Evolutionary conservation across 2,888 invertebrate genomes (phyloP).

Genomic region (Apantesis nais): DNA sequence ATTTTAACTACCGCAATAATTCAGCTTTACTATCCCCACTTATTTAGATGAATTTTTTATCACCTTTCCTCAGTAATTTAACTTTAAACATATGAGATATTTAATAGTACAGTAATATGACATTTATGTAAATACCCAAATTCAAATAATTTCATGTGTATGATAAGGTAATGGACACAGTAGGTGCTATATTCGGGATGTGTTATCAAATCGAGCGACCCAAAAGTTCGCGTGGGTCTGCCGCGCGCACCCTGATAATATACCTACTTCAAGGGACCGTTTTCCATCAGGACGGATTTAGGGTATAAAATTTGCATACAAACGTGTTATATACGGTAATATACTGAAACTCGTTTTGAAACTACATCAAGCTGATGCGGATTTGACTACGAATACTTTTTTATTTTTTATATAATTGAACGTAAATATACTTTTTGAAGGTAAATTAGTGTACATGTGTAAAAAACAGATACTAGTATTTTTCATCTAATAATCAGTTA

Average conservation of each 20-base stretch:
- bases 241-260: constrained; percentile 63
- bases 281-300: constrained; percentile 78
- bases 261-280: constrained; percentile 66
- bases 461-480: neutral
- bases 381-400: constrained; percentile 31
- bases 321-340: constrained; percentile 76
- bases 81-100: constrained; percentile 21
- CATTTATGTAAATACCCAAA: constrained; percentile 41
- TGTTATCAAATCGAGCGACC: constrained; percentile 80
- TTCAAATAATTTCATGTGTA: constrained; percentile 59
- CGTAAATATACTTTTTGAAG: neutral
- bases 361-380: constrained; percentile 54
- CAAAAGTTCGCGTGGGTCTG: constrained; percentile 72
- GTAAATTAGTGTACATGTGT: neutral
- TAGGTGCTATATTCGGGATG: constrained; percentile 58
- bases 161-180: constrained; percentile 67
- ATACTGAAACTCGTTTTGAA: constrained; percentile 65
- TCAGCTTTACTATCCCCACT: constrained; percentile 57
- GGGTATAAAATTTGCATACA: constrained; percentile 81
- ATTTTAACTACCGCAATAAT: constrained; percentile 52
- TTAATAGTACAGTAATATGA: constrained; percentile 31
- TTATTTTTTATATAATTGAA: constrained; percentile 9
- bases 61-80: constrained; percentile 36
- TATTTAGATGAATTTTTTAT: constrained; percentile 60
- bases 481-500: no score